Base-by-base conservation (phyloP, 2,797 vertebrate genomes). In the Choloepus didactylus region DNA sequence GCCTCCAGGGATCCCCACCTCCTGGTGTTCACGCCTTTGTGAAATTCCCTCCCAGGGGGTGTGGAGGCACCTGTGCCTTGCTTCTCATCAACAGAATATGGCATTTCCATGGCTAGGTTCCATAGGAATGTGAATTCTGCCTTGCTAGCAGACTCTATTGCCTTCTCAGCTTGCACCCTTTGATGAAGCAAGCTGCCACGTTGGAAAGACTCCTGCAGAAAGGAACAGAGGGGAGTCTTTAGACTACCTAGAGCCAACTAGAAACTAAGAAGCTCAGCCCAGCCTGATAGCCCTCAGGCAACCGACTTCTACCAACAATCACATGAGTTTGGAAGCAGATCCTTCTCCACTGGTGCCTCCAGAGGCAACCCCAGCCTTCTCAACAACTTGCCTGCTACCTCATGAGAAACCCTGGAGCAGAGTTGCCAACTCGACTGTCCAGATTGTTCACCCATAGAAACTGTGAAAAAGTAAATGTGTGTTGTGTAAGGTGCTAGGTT, bases 281-380 rank as follows among this genome's bases (percentile, higher is more conserved):
- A 41, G 41, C 41, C 41, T 6, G 6, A 31, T 7, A 62, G n/a
- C 4, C 38, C 56, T 41, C 35, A 1, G 16, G 49, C 25, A 89
- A 85, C 18, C 5, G 19, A 59, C 54, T 35, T 59, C 29, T 89
- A 35, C n/a, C 70, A 41, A 54, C 8, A 23, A 29, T 29, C 66
- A 27, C 1, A 0, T 10, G 44, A 79, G 6, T 31, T 44, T 23
- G 2, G 8, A 46, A 14, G 15, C 12, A 7, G 3, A n/a, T 23
- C 64, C 60, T 64, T 91, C 19, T 21, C 51, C 31, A 64, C n/a
- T 38, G 41, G 35, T 51, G 66, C 23, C 10, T 64, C 84, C 59
- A 0, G 66, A 21, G 21, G 9, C 64, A 25, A 94, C 38, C 23
- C 6, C n/a, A 75, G 7, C 69, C 77, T 44, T 23, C 9, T 18